These are phyloP conservation scores for Pseudomyrmex gracilis DNA, from an alignment of 1,140 invertebrate species.

Conservation along the genomic window DNA sequence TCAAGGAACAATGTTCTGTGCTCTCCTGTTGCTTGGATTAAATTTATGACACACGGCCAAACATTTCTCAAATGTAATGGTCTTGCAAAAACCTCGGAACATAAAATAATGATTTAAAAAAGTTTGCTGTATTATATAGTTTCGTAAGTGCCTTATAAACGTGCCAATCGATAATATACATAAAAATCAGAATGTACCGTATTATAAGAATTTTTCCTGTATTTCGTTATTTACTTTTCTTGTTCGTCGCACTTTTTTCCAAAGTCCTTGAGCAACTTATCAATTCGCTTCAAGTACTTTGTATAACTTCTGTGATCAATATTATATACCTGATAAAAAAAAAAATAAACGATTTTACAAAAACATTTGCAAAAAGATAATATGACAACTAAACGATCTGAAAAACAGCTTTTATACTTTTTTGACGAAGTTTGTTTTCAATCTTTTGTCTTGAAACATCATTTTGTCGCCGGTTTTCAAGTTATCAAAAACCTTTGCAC, in stretches of 20 bases:
- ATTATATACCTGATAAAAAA: slow-evolving; percentile 60
- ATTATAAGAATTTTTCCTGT: not conserved
- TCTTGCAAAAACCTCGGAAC: not conserved
- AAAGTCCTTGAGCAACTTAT: slow-evolving; percentile 63
- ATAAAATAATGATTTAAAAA: not conserved
- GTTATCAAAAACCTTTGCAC: slow-evolving; percentile 72
- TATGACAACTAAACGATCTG: not conserved
- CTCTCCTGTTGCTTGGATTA: slow-evolving; percentile 55
- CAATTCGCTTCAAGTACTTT: slow-evolving; percentile 47
- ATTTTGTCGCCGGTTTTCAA: slow-evolving; percentile 70
- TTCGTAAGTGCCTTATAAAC: not conserved
- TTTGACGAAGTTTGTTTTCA: slow-evolving; percentile 64
- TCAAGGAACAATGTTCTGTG: not conserved
- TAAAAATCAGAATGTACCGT: not conserved
- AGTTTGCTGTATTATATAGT: not conserved
- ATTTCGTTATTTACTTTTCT: not conserved
- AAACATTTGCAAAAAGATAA: not conserved
- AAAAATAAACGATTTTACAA: not conserved
- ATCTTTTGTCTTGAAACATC: slow-evolving; percentile 69
- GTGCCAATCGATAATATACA: not conserved
- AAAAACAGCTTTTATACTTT: slow-evolving; percentile 49
- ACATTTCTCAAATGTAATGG: not conserved
- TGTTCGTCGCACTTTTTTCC: slow-evolving; percentile 11
- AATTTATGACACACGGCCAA: slow-evolving; percentile 38
- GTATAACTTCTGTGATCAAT: slow-evolving; percentile 67